Evolutionary conservation across 2,888 invertebrate genomes (phyloP).

Genomic region (Physocephala rufipes): DNA sequence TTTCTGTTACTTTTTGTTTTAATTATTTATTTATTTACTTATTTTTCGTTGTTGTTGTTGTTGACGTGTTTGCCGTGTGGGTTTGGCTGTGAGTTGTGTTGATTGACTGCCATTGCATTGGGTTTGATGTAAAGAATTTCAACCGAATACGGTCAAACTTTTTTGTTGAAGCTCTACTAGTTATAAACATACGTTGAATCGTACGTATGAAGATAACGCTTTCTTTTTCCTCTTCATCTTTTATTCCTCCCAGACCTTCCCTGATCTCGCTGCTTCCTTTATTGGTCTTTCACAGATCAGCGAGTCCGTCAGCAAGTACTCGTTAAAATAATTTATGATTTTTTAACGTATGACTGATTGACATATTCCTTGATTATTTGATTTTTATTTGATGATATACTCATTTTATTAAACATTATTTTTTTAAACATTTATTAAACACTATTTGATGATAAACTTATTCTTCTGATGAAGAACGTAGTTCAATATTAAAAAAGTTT

Average conservation of each 20-base stretch:
- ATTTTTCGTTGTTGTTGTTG: conserved; percentile 2
- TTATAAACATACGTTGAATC: no score
- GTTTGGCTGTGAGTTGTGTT: not conserved
- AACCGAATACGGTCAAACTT: not conserved
- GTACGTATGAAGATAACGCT: no score
- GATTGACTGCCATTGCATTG: not conserved
- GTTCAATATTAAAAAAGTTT: no score
- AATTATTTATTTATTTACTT: not conserved
- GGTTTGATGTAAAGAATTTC: not conserved
- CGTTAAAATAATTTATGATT: conserved; percentile 9
- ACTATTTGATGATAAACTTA: no score
- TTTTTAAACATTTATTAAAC: no score
- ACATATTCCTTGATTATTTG: no score
- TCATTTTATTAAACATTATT: no score
- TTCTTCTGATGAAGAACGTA: no score
- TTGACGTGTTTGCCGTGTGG: not conserved
- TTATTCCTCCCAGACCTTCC: not conserved
- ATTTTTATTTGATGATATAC: no score
- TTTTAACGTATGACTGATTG: not conserved
- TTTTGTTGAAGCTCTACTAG: no score
- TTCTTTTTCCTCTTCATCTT: not conserved
- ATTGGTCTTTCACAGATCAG: not conserved
- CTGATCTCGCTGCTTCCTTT: not conserved
- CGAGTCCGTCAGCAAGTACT: conserved; percentile 12
- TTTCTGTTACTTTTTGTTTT: not conserved